Conservation (phyloP, 2,797 vertebrate species). For the Macropus fuliginosus region DNA sequence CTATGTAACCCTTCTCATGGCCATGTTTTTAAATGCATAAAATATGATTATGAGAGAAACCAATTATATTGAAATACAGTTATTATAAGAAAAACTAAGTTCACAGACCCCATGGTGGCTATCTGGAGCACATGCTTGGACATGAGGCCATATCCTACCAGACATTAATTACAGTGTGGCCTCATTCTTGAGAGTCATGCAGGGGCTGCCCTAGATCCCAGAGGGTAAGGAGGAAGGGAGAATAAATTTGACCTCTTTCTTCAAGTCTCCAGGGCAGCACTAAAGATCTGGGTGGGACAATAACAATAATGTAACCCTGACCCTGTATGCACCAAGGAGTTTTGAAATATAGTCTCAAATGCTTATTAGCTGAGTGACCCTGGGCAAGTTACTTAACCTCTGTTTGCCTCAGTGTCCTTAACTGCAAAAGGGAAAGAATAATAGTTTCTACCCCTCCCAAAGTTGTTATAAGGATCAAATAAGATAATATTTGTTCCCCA, state of each 20-base stretch:
- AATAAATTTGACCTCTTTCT: neutral
- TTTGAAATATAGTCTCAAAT: neutral
- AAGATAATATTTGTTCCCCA: neutral
- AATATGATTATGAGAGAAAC: neutral
- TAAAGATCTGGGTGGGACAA: neutral
- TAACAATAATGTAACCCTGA: neutral
- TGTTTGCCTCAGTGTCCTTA: neutral
- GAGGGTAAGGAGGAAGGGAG: neutral
- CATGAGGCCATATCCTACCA: neutral
- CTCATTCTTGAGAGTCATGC: neutral
- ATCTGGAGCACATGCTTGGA: neutral
- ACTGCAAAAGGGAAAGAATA: neutral
- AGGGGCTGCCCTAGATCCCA: neutral
- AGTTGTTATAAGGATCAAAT: neutral
- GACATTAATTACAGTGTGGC: neutral
- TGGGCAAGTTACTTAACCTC: neutral
- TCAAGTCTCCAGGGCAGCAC: neutral
- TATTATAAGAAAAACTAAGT: neutral
- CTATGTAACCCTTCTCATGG: neutral
- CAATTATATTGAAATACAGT: neutral
- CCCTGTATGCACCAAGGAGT: neutral
- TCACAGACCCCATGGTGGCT: neutral
- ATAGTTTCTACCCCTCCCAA: neutral
- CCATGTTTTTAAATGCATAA: neutral
- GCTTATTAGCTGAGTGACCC: neutral